Base-by-base conservation (phyloP, 2,113 vertebrate species). In the Natator depressus region DNA sequence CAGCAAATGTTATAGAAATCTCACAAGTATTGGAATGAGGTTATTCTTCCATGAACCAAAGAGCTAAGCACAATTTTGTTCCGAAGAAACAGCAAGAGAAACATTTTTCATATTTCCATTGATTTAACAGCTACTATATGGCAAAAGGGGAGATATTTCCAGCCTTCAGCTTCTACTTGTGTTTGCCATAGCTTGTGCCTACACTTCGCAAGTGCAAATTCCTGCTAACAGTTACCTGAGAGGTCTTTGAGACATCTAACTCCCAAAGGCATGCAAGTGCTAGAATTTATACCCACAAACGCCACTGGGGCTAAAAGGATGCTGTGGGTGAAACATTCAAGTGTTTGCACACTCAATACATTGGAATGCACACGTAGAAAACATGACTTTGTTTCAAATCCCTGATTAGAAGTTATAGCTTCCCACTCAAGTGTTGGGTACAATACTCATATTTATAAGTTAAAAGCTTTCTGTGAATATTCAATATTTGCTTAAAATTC, bases 41-140 rank as follows among this genome's bases (percentile, higher is more conserved):
- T 55, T 85, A 81, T 95, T 93, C 51, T 93, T 87, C 90, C 62
- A 92, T 19, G 7, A 97, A 93, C 31, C 88, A 59, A 55, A 94
- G 46, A 47, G 8, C 3, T 87, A 47, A 91, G n/a, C 14, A 82
- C 24, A 82, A 47, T 22, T 95, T 72, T 76, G 86, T 62, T 94
- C 27, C 38, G 76, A 84, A 92, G n/a, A 57, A 29, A 80, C n/a
- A 72, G 10, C 8, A 80, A 88, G 27, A 85, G 35, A 78, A 86
- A 91, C 69, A 85, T 91, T 84, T 51, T 89, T 94, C 80, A 84
- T 95, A 89, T 46, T 85, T 93, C 84, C 49, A 82, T 47, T 84
- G 80, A 25, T 55, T 86, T 62, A 75, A 27, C 92, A 85, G 91
- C 53, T 85, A 88, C 62, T 89, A 49, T 42, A 57, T 31, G 53